Evolutionary conservation across 2,888 invertebrate species (phyloP), one percentile per base, ranked within the genome.

Genomic region (Meloe dianella): DNA sequence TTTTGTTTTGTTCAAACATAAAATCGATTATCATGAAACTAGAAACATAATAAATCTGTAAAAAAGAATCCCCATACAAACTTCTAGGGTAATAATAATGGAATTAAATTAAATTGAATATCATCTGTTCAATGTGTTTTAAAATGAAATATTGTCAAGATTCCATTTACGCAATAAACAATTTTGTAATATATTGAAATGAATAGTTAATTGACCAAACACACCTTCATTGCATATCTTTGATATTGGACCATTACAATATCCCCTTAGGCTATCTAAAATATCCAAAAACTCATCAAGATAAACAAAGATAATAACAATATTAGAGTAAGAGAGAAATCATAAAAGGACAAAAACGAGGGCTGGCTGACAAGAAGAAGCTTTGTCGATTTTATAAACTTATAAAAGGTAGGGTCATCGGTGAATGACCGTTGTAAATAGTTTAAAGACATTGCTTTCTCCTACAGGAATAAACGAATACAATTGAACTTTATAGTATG

Each of bases 361-460:
- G 66, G 63, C 57, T 67, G 63, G 4, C 27, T 3, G 2, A 27
- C 27, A 63, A 64, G 64, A 64, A 67, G 67, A 67, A 57, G 64
- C 67, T 64, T 61, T 41, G 61, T 63, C 63, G 66, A 60, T 61
- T 61, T 64, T 63, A 66, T 38, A 62, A 54, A 32, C 41, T 54
- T 29, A 58, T 60, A 56, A 63, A 62, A 62, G 63, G 62, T 60
- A 67, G 65, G 68, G 68, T 68, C 68, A 68, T 68, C 68, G 68
- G 68, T 68, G 68, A 68, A 68, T 65, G 68, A 68, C 68, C 68
- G 62, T 60, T 24, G 22, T 51, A n/a, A 57, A 60, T 32, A 62
- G 7, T 32, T 63, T 61, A 58, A 64, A 61, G 64, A 63, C 57
- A 41, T 32, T 32, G 66, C 62, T 54, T 63, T 63, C 67, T 67